These are phyloP conservation scores for Gambusia holbrooki DNA, from an alignment of 2,113 vertebrate genomes.

Conservation along the genomic window DNA sequence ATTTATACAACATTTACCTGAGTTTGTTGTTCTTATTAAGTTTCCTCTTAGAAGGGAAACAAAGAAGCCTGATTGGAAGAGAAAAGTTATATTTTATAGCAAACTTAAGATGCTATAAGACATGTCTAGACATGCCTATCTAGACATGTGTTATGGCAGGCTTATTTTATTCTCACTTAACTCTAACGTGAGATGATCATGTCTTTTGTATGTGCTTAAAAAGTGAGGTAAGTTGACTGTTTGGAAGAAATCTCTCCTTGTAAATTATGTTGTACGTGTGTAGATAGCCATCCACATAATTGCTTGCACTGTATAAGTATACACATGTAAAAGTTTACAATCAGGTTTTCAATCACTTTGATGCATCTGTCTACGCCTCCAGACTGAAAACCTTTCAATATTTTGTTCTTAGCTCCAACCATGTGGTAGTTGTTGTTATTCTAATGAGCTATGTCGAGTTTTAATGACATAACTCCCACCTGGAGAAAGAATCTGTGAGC, in stretches of 20 bases:
- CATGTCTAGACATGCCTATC: too few relatives aligned
- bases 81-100: not conserved
- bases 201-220: not conserved
- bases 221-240: constrained; percentile 10
- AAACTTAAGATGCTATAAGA: not conserved
- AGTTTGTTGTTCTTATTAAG: not conserved
- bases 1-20: not conserved
- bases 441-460: constrained; percentile 62
- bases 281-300: constrained; percentile 47
- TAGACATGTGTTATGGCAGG: not conserved
- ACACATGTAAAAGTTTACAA: constrained; percentile 69
- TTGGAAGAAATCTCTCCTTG: constrained; percentile 68
- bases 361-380: constrained; percentile 43
- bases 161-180: not conserved
- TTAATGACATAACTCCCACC: constrained; percentile 73
- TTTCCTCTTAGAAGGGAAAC: not conserved
- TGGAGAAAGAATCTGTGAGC: constrained; percentile 68
- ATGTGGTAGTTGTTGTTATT: constrained; percentile 58
- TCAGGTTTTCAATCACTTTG: constrained; percentile 58
- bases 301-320: constrained; percentile 46
- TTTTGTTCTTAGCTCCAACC: constrained; percentile 40
- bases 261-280: constrained; percentile 37
- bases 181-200: not conserved
- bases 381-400: constrained; percentile 50
- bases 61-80: not conserved